Conservation (phyloP, 2,888 invertebrate genomes). For the Tribolium freemani region DNA sequence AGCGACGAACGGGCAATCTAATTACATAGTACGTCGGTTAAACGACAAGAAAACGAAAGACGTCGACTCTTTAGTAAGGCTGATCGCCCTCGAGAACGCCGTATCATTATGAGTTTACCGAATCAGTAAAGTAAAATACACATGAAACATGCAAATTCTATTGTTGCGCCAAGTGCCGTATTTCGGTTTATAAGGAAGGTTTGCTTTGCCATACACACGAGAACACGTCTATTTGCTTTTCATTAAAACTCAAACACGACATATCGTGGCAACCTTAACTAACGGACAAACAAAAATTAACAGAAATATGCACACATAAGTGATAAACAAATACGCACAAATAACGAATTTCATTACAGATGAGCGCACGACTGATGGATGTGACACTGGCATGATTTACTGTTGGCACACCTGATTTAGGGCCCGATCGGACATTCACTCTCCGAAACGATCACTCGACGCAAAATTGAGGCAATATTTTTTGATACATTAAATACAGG, state of each 20-base stretch:
- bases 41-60: slow-evolving; percentile 39
- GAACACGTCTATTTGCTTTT: slow-evolving; percentile 34
- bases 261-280: neutral
- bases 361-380: neutral
- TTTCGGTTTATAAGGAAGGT: slow-evolving; percentile 9
- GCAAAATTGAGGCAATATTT: too few relatives aligned
- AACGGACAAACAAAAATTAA: neutral
- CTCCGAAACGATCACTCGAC: neutral
- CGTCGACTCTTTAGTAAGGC: slow-evolving; percentile 1
- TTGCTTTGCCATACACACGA: slow-evolving; percentile 21
- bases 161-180: slow-evolving; percentile 30
- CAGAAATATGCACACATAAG: neutral
- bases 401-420: neutral
- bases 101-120: slow-evolving; percentile 28
- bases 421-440: neutral
- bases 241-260: slow-evolving; percentile 27
- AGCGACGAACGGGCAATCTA: slow-evolving; percentile 40
- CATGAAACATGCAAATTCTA: slow-evolving; percentile 40
- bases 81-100: slow-evolving; percentile 3
- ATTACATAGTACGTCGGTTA: slow-evolving; percentile 38
- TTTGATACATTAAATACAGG: too few relatives aligned
- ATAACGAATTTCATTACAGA: neutral
- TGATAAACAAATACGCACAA: neutral
- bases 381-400: neutral
- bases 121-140: slow-evolving; percentile 33